phyloP scores from a whole-genome alignment of 2,888 invertebrate species.

The Azorinus chamasolen region DNA sequence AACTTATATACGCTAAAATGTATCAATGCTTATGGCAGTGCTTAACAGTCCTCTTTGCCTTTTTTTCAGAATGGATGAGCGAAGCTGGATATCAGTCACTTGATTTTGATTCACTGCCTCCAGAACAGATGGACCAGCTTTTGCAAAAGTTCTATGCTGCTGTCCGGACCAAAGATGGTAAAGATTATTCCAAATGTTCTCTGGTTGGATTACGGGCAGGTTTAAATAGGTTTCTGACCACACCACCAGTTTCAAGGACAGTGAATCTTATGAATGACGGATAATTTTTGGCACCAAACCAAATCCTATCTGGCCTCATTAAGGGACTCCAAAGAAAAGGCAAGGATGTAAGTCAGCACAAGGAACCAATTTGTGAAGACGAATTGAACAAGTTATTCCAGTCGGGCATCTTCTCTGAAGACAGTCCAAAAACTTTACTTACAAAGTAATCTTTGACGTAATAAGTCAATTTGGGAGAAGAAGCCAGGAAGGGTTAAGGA shows the following conservation, averaged over 20 bases:
- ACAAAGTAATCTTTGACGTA: slow-evolving; percentile 38
- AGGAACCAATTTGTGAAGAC: slow-evolving; percentile 22
- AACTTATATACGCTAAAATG: too few relatives aligned
- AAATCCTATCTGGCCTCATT: slow-evolving; percentile 31
- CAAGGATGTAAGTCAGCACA: slow-evolving; percentile 35
- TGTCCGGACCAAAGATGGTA: slow-evolving; percentile 14
- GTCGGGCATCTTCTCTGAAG: slow-evolving; percentile 6
- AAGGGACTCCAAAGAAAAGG: slow-evolving; percentile 43
- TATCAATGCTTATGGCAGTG: too few relatives aligned
- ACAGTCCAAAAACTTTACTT: slow-evolving; percentile 22
- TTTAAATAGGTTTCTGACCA: slow-evolving; percentile 13
- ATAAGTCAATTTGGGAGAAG: slow-evolving; percentile 44
- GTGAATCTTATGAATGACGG: slow-evolving; percentile 19
- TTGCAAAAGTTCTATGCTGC: slow-evolving; percentile 20
- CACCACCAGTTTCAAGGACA: slow-evolving; percentile 8
- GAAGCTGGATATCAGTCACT: slow-evolving; percentile 6
- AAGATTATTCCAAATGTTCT: slow-evolving; percentile 12
- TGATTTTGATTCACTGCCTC: slow-evolving; percentile 9
- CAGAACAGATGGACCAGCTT: slow-evolving; percentile 8
- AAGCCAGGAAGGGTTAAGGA: slow-evolving; percentile 24
- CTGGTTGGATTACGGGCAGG: slow-evolving; percentile 21
- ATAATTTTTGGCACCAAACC: slow-evolving; percentile 17
- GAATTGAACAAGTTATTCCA: slow-evolving; percentile 24
- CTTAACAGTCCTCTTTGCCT: too few relatives aligned
- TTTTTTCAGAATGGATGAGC: slow-evolving; percentile 23